Base-by-base conservation (phyloP, 1,140 invertebrate genomes). In the Steinernema khuongi region DNA sequence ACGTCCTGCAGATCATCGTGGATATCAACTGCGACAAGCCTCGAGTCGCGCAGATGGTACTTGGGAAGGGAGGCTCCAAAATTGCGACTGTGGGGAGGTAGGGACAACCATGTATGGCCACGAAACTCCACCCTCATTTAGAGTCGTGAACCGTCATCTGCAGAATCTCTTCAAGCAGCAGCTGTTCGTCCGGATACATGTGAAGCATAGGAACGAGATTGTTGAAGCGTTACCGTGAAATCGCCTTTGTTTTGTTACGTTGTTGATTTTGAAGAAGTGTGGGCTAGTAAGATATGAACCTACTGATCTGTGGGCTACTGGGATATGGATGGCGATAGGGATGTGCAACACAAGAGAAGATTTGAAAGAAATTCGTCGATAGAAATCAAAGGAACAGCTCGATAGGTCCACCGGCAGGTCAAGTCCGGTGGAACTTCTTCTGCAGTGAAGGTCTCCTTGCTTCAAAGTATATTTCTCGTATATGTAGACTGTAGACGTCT, bases 161-260 rank as follows among this genome's bases (percentile, higher is more conserved):
- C 71, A 73, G 19, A 75, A 74, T 4, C 66, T 78, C 19, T 77
- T 78, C 31, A 70, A 76, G 30, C 41, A 71, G 36, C 73, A 77
- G 36, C n/a, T 78, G n/a, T 70, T 44, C 32, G 67, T 75, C 0
- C n/a, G 68, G 43, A 28, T 78, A 0, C 67, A 68, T 31, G 77
- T 78, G 29, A 78, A 74, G 26, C 69, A 32, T 66, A 73, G 74
- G 2, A 33, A 33, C 4, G 1, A 68, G 22, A 68, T 33, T 18
- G 67, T 68, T 14, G 19, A 19, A 19, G 19, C 28, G 4, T 19
- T 11, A 22, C 14, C 14, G 7, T 19, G 19, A 67, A 29, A 67
- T 7, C 60, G 7, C 7, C 7, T 67, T 67, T 7, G 19, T 4
- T 67, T 67, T 67, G 60, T 67, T 67, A 67, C 7, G 7, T 67